Evolutionary conservation across 2,797 vertebrate genomes (phyloP).

Genomic region (Hoplostethus atlanticus): DNA sequence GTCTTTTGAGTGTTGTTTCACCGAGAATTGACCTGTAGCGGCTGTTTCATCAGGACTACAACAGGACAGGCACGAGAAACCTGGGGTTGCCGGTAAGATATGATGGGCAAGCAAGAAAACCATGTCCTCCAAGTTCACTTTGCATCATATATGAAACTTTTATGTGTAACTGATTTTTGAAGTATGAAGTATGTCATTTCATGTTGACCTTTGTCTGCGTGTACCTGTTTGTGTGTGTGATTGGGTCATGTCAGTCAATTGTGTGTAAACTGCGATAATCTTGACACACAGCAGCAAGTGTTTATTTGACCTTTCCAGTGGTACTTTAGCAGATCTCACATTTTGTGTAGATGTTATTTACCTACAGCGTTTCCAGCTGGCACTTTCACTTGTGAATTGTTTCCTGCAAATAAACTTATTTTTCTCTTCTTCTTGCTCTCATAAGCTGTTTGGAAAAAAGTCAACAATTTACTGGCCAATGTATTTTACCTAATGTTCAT

Average conservation of each 20-base stretch:
- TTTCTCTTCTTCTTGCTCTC: neutral
- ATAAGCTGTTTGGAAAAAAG: neutral
- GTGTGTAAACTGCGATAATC: neutral
- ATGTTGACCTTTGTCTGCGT: neutral
- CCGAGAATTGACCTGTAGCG: constrained; percentile 72
- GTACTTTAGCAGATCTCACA: too few species aligned
- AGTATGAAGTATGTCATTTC: neutral
- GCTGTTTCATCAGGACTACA: constrained; percentile 82
- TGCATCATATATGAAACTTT: neutral
- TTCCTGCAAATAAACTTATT: neutral
- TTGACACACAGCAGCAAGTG: neutral
- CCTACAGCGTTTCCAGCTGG: neutral
- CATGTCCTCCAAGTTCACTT: neutral
- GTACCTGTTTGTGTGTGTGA: neutral
- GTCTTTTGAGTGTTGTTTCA: constrained; percentile 10
- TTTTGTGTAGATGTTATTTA: too few species aligned
- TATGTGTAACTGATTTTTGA: neutral
- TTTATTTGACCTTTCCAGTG: neutral
- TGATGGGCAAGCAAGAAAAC: constrained; percentile 30
- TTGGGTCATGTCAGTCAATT: neutral
- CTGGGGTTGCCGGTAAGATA: constrained; percentile 84
- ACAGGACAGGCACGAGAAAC: constrained; percentile 77
- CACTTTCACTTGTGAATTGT: neutral
- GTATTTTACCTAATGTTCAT: too few species aligned
- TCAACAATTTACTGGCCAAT: too few species aligned